These are phyloP conservation scores for Melinaea menophilus DNA, from an alignment of 2,888 invertebrate genomes.

Conservation along the genomic window DNA sequence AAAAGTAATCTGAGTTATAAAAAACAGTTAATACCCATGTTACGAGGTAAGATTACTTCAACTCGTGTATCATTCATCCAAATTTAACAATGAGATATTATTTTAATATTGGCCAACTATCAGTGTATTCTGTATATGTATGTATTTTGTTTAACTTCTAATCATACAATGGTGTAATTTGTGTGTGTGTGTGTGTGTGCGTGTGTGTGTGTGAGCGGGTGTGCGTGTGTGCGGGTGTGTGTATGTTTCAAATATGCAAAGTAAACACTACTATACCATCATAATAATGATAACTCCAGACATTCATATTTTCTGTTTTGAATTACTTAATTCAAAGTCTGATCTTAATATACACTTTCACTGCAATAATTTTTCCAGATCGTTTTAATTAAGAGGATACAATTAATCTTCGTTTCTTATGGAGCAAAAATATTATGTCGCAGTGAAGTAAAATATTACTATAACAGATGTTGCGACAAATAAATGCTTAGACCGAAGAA, in stretches of 20 bases:
- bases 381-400: conserved; percentile 31
- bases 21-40: conserved; percentile 72
- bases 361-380: conserved; percentile 21
- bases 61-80: conserved; percentile 62
- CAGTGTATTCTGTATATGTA: conserved; percentile 2
- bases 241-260: not conserved
- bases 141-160: conserved; percentile 20
- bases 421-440: conserved; percentile 22
- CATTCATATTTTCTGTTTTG: not conserved
- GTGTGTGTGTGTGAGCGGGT: no score
- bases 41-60: conserved; percentile 74
- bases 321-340: not conserved
- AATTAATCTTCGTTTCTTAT: conserved; percentile 43
- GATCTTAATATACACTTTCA: conserved; percentile 21
- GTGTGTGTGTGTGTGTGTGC: no score
- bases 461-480: conserved; percentile 57
- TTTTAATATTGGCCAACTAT: conserved; percentile 33
- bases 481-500: conserved; percentile 7
- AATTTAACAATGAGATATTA: conserved; percentile 59
- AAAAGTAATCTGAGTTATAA: conserved; percentile 62
- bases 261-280: not conserved
- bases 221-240: no score
- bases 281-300: not conserved
- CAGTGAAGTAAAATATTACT: conserved; percentile 52
- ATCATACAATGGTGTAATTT: conserved; percentile 14